Base-by-base conservation (phyloP, 2,888 invertebrate species). In the Zaprionus obscuricornis region DNA sequence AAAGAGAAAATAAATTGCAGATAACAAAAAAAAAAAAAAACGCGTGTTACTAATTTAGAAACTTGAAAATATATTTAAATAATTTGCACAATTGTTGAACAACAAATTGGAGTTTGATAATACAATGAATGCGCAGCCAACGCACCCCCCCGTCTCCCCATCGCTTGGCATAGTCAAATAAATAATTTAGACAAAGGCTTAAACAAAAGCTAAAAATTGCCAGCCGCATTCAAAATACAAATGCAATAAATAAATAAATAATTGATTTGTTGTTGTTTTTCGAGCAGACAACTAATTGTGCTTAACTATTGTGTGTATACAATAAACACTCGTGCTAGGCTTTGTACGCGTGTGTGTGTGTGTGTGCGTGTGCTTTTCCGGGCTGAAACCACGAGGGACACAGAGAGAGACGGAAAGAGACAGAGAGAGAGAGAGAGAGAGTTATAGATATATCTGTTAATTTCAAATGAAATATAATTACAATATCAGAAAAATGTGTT, bases 181-280 rank as follows among this genome's bases (percentile, higher is more conserved):
- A 77, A 77, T 85, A 63, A 78, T 73, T 51, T 49, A 60, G 50
- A 65, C 64, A 69, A 67, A 60, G 59, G 66, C 43, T 64, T 45
- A 56, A 66, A 73, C 75, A 68, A 75, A 71, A 65, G 67, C 66
- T 51, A 47, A 55, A 71, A 72, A 65, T 76, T 60, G 55, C 57
- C 63, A 62, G 40, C 22, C n/a, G n/a, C 26, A 45, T 8, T 13
- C 18, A 22, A 59, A 26, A 66, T 45, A 34, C 10, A 55, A 62
- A 59, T 58, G 49, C 45, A 59, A 46, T 52, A 64, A 72, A 67
- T 58, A 73, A 56, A 73, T 60, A 47, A 59, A 74, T 83, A 81
- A 81, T 83, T 81, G 69, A 81, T 79, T 73, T 68, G 63, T 68
- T 76, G 63, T 83, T 68, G 63, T 68, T 76, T 60, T 83, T 71